Percentiles rank a stretch among this genome's conserved stretches.
These are phyloP conservation scores for Melanocharis versteri DNA, from an alignment of 2,113 vertebrate genomes.

Conservation along the genomic window DNA sequence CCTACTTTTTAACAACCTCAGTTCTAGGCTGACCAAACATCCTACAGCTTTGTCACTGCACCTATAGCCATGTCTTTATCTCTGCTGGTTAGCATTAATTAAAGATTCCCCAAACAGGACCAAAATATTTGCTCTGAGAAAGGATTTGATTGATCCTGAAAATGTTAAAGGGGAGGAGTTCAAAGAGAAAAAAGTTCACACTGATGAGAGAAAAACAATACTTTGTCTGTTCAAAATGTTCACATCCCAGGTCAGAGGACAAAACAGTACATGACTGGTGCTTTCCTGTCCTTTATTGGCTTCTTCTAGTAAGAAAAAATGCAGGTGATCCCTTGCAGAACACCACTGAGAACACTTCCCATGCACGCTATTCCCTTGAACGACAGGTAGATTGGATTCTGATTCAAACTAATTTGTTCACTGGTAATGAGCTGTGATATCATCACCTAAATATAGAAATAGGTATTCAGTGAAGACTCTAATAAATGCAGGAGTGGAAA, in stretches of 20 bases:
- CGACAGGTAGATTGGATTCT: not conserved
- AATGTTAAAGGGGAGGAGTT: not conserved
- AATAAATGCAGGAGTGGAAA: not conserved
- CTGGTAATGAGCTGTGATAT: conserved; percentile 18
- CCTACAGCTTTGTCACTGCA: not conserved
- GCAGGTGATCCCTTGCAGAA: not conserved
- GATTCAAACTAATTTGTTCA: conserved; percentile 44
- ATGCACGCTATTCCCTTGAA: not conserved
- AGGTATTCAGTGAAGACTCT: conserved; percentile 8
- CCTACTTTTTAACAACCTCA: not conserved
- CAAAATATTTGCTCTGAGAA: not conserved
- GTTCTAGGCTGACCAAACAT: not conserved
- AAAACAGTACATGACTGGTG: fast-evolving
- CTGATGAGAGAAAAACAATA: fast-evolving
- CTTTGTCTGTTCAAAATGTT: not conserved
- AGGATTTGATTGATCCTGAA: not conserved
- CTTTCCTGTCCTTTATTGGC: not conserved
- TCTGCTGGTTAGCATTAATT: not conserved
- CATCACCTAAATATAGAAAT: conserved; percentile 1
- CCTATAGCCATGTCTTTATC: not conserved
- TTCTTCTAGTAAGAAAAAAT: not conserved
- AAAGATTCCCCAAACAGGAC: not conserved
- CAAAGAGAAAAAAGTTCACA: not conserved
- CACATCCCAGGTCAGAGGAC: not conserved
- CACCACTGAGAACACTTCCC: not conserved